Evolutionary conservation across 1,140 invertebrate genomes (phyloP).

Genomic region (Sipha flava): DNA sequence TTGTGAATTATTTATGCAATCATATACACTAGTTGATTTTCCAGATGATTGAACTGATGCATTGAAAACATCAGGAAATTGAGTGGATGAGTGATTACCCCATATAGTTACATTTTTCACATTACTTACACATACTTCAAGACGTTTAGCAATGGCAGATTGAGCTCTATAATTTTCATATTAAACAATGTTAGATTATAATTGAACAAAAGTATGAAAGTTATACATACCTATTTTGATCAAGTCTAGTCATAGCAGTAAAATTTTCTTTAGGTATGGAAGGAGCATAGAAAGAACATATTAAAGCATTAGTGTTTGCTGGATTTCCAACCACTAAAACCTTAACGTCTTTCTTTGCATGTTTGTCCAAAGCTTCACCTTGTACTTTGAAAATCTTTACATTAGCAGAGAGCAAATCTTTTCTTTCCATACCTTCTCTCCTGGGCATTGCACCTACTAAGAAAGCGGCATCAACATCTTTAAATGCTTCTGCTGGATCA

Average conservation of each 20-base stretch:
- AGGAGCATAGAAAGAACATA: conserved; percentile 94
- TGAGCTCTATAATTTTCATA: conserved; percentile 36
- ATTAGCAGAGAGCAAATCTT: conserved; percentile 90
- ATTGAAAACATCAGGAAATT: conserved; percentile 92
- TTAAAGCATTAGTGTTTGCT: conserved; percentile 96
- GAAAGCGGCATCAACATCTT: conserved; percentile 95
- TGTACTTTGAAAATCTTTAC: conserved; percentile 97
- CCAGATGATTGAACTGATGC: conserved; percentile 58
- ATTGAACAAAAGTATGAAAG: no score
- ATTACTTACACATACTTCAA: conserved; percentile 36
- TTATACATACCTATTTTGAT: conserved; percentile 87
- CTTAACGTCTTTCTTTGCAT: conserved; percentile 90
- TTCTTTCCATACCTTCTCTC: conserved; percentile 97
- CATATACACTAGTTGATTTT: conserved; percentile 49
- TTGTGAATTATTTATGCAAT: conserved; percentile 69
- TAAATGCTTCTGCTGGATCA: conserved; percentile 82
- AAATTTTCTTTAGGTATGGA: conserved; percentile 96
- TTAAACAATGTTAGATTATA: no score
- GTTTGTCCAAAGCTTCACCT: conserved; percentile 86
- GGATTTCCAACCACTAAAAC: conserved; percentile 98
- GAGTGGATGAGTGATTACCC: conserved; percentile 99
- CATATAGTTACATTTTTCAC: conserved; percentile 88
- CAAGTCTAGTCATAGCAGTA: conserved; percentile 94
- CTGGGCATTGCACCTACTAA: conserved; percentile 97
- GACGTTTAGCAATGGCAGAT: conserved; percentile 36